phyloP scores from a whole-genome alignment of 2,888 invertebrate species.

The Electrophaes corylata region DNA sequence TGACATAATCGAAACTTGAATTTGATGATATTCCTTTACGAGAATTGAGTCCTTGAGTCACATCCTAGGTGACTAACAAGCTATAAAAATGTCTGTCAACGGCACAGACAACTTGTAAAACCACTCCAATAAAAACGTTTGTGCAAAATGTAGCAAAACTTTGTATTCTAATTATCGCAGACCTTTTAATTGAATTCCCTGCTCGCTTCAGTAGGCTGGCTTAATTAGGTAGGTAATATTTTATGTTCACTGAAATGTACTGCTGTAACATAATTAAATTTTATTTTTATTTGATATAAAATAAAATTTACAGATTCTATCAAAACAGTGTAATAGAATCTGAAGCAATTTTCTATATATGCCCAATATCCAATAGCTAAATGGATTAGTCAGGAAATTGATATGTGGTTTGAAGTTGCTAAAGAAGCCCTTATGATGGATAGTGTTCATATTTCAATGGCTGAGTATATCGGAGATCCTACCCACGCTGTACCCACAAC shows the following conservation, averaged over 20 bases:
- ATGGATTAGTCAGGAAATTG: conserved; percentile 49
- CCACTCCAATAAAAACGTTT: conserved; percentile 24
- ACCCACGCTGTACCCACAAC: conserved; percentile 12
- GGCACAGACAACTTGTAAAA: conserved; percentile 7
- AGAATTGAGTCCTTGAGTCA: too few relatives aligned
- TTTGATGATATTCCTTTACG: too few relatives aligned
- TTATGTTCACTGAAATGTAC: conserved; percentile 36
- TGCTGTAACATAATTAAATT: conserved; percentile 30
- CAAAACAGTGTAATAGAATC: conserved; percentile 16
- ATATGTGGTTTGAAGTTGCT: conserved; percentile 41
- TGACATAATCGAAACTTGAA: too few relatives aligned
- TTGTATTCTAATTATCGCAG: conserved; percentile 24
- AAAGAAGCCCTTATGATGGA: conserved; percentile 45
- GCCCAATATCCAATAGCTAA: conserved; percentile 24
- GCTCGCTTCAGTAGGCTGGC: conserved; percentile 25
- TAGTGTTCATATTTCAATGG: conserved; percentile 48
- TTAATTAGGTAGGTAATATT: conserved; percentile 35
- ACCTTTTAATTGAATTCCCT: conserved; percentile 34
- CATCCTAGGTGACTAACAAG: too few relatives aligned
- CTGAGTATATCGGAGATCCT: conserved; percentile 32
- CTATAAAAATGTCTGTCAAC: too few relatives aligned
- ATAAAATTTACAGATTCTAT: conserved; percentile 23
- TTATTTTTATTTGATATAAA: conserved; percentile 28
- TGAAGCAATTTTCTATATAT: conserved; percentile 19
- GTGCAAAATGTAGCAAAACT: conserved; percentile 18